Base-by-base conservation (phyloP, 2,888 invertebrate species). In the Trilocha varians region DNA sequence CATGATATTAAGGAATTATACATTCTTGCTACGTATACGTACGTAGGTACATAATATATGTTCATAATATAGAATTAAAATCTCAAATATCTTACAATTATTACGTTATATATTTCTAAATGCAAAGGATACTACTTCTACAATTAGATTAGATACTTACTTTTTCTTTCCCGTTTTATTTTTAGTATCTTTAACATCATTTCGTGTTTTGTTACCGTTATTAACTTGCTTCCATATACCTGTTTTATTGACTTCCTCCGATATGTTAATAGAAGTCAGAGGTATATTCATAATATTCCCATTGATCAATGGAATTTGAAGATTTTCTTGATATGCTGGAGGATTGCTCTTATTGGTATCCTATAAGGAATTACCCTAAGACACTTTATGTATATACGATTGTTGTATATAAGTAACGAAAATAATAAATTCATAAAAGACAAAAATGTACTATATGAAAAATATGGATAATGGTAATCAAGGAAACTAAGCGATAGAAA, bases 201-300 rank as follows among this genome's bases (percentile, higher is more conserved):
- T 59, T 36, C 59, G 55, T 41, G 50, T 66, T 46, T 86, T 79
- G 63, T 90, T 91, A 48, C 87, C 87, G 59, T 91, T 91, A 69
- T 94, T 95, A 11, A 95, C 93, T 77, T 95, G 94, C 65, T 95
- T 94, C 98, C 98, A 98, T 63, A 98, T 93, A 25, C 96, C 94
- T 17, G 94, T 93, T 73, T 95, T 95, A 67, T 96, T 93, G 43
- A 98, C 94, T 76, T 98, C 98, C 71, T 98, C 97, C 5, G 96
- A 93, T 65, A 97, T 94, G 70, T 96, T 96, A 57, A 96, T 94
- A 32, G 93, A 91, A 32, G 93, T 88, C 49, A 94, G 76, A 2
- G 95, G 95, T 53, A 96, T 95, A 68, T 95, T 95, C 91, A 96
- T 93, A 42, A 96, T 91, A 70, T 95, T 95, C 40, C 96, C 96